Percentiles rank a stretch among this genome's conserved stretches.
Evolutionary conservation across 2,113 vertebrate genomes (phyloP).

Genomic region (Ammospiza nelsoni): DNA sequence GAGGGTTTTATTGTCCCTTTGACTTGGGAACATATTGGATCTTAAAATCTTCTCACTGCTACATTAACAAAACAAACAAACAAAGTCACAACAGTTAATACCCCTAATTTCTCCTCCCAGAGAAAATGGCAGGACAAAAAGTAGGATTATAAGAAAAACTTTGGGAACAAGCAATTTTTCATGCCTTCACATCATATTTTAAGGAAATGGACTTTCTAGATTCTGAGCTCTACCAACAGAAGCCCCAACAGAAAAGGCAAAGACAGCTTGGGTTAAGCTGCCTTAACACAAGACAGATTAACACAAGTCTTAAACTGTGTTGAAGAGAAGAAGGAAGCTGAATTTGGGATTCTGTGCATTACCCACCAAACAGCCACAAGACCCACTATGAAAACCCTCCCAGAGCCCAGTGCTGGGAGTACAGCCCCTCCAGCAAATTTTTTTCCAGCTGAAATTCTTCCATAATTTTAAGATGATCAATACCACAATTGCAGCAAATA

Average conservation of each 20-base stretch:
- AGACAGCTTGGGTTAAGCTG: background rate
- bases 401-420: background rate
- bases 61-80: background rate
- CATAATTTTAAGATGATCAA: background rate
- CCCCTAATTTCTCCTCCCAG: background rate
- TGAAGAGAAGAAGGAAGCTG: background rate
- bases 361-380: background rate
- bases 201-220: background rate
- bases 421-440: background rate
- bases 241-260: accelerated
- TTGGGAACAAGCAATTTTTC: background rate
- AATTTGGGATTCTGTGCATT: background rate
- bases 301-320: background rate
- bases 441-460: background rate
- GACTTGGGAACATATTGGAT: background rate
- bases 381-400: background rate
- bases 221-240: background rate
- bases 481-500: background rate
- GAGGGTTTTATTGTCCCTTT: background rate
- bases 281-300: background rate
- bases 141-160: background rate
- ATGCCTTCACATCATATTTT: background rate
- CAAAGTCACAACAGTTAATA: background rate
- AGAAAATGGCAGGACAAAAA: background rate
- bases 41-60: background rate